Evolutionary conservation across 2,113 vertebrate genomes (phyloP).

Genomic region (Tyrannus savana): DNA sequence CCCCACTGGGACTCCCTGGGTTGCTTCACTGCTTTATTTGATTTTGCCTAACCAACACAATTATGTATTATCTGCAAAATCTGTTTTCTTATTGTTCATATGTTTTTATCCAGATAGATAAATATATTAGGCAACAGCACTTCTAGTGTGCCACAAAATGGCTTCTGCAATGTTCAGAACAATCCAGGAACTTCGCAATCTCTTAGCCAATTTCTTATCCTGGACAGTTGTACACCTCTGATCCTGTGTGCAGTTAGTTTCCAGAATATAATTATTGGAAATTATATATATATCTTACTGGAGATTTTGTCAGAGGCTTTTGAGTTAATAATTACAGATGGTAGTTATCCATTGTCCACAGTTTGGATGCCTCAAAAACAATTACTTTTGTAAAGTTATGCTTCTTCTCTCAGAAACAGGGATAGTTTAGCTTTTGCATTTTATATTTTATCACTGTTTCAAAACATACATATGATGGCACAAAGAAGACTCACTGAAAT

Average conservation of each 20-base stretch:
- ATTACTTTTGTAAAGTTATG: background rate
- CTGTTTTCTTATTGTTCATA: background rate
- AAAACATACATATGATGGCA: background rate
- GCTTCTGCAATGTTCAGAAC: background rate
- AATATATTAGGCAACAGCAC: background rate
- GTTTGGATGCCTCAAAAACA: background rate
- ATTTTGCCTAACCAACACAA: background rate
- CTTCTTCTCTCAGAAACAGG: background rate
- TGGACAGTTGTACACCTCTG: background rate
- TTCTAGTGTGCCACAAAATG: background rate
- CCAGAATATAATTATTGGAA: background rate
- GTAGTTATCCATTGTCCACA: background rate
- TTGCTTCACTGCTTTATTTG: background rate
- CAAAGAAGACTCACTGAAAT: background rate
- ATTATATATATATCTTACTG: background rate
- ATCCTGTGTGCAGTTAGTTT: background rate
- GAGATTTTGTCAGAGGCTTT: background rate
- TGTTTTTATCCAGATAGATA: background rate
- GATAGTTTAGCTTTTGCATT: background rate
- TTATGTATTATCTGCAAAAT: background rate
- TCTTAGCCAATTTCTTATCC: background rate
- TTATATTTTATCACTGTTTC: background rate
- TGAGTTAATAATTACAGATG: background rate
- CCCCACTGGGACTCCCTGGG: background rate
- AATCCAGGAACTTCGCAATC: background rate